Evolutionary conservation across 2,888 invertebrate species (phyloP).

Genomic region (Polydrusus cervinus): DNA sequence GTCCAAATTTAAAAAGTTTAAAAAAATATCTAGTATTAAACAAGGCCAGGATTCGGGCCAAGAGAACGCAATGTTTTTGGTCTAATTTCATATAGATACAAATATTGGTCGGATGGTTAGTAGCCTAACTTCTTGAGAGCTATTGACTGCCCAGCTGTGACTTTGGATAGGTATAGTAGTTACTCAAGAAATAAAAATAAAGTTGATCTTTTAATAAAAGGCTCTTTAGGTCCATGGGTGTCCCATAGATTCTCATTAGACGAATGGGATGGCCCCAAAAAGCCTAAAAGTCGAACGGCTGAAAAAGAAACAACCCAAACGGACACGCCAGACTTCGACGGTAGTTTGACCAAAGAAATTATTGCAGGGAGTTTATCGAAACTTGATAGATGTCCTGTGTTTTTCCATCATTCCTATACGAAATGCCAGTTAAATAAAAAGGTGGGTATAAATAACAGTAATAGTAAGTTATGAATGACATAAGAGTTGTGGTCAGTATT

Average conservation of each 20-base stretch:
- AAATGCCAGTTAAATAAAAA: constrained; percentile 69
- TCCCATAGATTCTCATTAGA: constrained; percentile 40
- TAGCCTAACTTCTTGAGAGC: too few relatives aligned
- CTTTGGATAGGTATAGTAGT: too few relatives aligned
- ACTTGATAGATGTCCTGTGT: constrained; percentile 74
- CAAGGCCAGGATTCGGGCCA: too few relatives aligned
- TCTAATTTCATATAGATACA: too few relatives aligned
- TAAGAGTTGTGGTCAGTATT: too few relatives aligned
- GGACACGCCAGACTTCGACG: constrained; percentile 52
- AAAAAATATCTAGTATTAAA: too few relatives aligned
- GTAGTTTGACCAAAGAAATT: constrained; percentile 73
- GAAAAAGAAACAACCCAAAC: neutral
- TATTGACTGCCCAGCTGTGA: too few relatives aligned
- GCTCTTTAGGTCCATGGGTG: constrained; percentile 58
- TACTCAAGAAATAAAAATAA: neutral
- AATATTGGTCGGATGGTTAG: too few relatives aligned
- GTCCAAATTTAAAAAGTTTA: too few relatives aligned
- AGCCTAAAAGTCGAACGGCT: neutral
- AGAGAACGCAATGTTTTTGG: too few relatives aligned
- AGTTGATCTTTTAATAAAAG: neutral
- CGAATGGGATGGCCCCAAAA: constrained; percentile 26
- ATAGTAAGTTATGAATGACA: too few relatives aligned
- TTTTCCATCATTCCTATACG: constrained; percentile 73
- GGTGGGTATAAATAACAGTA: constrained; percentile 38
- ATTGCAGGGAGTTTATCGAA: constrained; percentile 74